Conservation (phyloP, 2,797 vertebrate species). For the Salmo trutta region DNA sequence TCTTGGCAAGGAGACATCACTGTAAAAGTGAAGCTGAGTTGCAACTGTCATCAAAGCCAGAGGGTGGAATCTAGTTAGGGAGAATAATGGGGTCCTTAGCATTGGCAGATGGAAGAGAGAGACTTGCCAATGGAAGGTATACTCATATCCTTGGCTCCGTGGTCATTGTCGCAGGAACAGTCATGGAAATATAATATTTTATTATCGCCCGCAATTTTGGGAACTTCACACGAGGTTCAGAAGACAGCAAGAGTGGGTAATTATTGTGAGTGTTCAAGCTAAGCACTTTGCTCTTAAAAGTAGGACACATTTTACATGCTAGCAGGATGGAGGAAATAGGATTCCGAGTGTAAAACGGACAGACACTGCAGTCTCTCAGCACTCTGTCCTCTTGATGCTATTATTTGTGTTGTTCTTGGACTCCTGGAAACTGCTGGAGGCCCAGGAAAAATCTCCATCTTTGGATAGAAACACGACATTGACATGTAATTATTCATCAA, state of each 20-base stretch:
- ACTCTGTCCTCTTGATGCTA: constrained; percentile 1
- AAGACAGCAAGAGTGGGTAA: constrained; percentile 11
- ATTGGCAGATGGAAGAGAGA: constrained; percentile 50
- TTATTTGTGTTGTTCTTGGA: constrained; percentile 35
- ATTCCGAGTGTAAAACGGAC: constrained; percentile 36
- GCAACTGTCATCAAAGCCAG: constrained; percentile 50
- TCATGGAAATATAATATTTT: constrained; percentile 52
- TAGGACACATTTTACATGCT: constrained; percentile 18
- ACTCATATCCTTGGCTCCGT: neutral
- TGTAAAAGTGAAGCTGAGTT: constrained; percentile 3
- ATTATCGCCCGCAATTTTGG: constrained; percentile 30
- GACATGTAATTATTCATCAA: constrained; percentile 1
- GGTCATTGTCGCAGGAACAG: constrained; percentile 10
- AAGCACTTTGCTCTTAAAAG: constrained; percentile 16
- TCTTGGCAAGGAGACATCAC: constrained; percentile 35
- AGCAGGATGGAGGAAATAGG: neutral
- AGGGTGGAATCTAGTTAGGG: constrained; percentile 56
- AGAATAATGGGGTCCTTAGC: constrained; percentile 65
- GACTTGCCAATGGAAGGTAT: constrained; percentile 30
- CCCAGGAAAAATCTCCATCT: neutral
- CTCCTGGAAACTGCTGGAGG: neutral
- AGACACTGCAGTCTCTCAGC: constrained; percentile 30
- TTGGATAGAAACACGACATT: neutral
- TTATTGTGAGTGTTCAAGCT: constrained; percentile 22
- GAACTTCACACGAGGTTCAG: constrained; percentile 35